These are phyloP conservation scores for Gadus chalcogrammus DNA, from an alignment of 2,113 vertebrate species.

Conservation along the genomic window DNA sequence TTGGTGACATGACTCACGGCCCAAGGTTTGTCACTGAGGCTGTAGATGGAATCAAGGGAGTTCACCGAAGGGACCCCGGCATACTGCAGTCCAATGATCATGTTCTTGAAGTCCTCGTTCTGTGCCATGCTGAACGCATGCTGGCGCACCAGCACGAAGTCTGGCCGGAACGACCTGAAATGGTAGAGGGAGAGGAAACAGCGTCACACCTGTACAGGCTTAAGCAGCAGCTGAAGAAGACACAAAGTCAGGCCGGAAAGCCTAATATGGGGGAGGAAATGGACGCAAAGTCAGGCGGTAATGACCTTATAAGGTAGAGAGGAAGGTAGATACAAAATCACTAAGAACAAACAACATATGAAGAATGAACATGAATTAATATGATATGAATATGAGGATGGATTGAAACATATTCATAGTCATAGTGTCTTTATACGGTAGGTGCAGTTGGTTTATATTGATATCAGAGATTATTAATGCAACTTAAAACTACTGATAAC, in stretches of 20 bases:
- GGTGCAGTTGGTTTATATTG: too few relatives aligned
- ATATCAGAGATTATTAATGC: too few relatives aligned
- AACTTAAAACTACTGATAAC: too few relatives aligned
- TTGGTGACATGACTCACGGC: conserved; percentile 74
- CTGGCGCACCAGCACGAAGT: conserved; percentile 93
- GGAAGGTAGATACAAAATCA: too few relatives aligned
- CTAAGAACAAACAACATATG: too few relatives aligned
- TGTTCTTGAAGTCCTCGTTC: conserved; percentile 93
- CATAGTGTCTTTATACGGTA: too few relatives aligned
- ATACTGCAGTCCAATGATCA: conserved; percentile 95
- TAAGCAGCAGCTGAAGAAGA: conserved; percentile 9
- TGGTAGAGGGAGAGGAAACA: conserved; percentile 4
- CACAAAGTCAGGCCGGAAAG: neutral
- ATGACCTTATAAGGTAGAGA: too few relatives aligned
- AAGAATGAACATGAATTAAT: too few relatives aligned
- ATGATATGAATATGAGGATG: too few relatives aligned
- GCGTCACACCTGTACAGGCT: too few relatives aligned
- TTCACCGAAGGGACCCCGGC: conserved; percentile 91
- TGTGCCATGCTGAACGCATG: conserved; percentile 96
- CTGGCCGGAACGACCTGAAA: conserved; percentile 89
- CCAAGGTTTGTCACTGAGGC: conserved; percentile 98
- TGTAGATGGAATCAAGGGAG: conserved; percentile 93
- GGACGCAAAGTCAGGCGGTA: neutral
- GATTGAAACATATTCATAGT: too few relatives aligned
- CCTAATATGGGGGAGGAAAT: too few relatives aligned